Conservation (phyloP, 1,140 invertebrate species). For the Leptinotarsa lineolata region DNA sequence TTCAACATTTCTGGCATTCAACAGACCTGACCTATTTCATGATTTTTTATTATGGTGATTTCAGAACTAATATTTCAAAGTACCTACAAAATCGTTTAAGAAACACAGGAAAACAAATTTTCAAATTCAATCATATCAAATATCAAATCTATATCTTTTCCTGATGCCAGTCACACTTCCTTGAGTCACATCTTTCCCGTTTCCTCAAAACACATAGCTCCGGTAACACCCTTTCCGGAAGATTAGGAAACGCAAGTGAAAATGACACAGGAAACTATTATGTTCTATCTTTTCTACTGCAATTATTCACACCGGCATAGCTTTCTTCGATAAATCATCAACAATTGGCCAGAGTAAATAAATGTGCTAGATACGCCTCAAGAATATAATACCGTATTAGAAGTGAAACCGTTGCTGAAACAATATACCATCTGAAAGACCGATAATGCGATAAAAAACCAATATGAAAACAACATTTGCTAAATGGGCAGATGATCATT, state of each 20-base stretch:
- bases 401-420: background rate
- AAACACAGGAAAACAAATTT: too few relatives aligned
- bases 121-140: too few relatives aligned
- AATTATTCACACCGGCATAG: background rate
- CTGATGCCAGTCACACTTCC: too few relatives aligned
- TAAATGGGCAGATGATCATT: background rate
- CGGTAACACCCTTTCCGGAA: background rate
- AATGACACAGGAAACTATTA: background rate
- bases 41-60: too few relatives aligned
- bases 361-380: background rate
- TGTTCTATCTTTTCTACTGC: background rate
- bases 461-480: background rate
- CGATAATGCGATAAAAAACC: background rate
- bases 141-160: too few relatives aligned
- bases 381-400: background rate
- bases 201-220: background rate
- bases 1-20: too few relatives aligned
- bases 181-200: background rate
- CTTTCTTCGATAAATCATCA: background rate
- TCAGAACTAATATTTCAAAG: too few relatives aligned
- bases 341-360: background rate
- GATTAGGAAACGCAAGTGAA: background rate
- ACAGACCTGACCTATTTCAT: too few relatives aligned
- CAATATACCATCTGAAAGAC: background rate
- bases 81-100: too few relatives aligned